These are phyloP conservation scores for Mimumesa dahlbomi DNA, from an alignment of 2,888 invertebrate species.

Conservation along the genomic window DNA sequence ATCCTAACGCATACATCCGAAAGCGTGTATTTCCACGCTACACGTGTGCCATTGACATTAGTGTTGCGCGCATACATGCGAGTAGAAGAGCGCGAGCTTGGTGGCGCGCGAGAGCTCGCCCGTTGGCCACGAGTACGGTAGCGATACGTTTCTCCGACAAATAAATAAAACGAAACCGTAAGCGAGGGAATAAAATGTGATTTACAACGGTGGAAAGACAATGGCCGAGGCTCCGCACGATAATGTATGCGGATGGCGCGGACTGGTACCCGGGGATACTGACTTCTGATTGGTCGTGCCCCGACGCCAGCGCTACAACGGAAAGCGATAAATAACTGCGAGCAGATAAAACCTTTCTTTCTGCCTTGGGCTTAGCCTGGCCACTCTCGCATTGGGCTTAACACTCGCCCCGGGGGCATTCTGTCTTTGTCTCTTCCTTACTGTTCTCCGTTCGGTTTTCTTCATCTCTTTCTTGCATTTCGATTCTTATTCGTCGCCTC, in stretches of 20 bases:
- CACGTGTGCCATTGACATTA: conserved; percentile 58
- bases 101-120: conserved; percentile 35
- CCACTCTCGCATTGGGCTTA: conserved; percentile 66
- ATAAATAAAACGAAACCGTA: conserved; percentile 80
- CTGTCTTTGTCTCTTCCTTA: conserved; percentile 17
- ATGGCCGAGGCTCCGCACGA: conserved; percentile 78
- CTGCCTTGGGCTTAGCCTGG: conserved; percentile 71
- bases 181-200: conserved; percentile 80
- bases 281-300: conserved; percentile 79
- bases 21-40: conserved; percentile 53
- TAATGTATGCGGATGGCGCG: conserved; percentile 80
- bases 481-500: neutral
- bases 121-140: conserved; percentile 75
- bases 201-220: conserved; percentile 80
- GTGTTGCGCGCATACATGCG: neutral
- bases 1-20: neutral
- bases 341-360: conserved; percentile 79
- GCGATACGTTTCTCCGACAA: conserved; percentile 79
- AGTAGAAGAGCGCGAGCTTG: conserved; percentile 13
- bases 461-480: conserved; percentile 25
- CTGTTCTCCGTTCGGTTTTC: too few species aligned
- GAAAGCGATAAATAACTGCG: conserved; percentile 79
- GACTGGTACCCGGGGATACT: conserved; percentile 79
- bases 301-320: conserved; percentile 79
- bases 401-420: conserved; percentile 56